Percentiles rank a stretch among this genome's conserved stretches.
These are phyloP conservation scores for Sphaerophoria taeniata DNA, from an alignment of 2,888 invertebrate species.

Conservation along the genomic window DNA sequence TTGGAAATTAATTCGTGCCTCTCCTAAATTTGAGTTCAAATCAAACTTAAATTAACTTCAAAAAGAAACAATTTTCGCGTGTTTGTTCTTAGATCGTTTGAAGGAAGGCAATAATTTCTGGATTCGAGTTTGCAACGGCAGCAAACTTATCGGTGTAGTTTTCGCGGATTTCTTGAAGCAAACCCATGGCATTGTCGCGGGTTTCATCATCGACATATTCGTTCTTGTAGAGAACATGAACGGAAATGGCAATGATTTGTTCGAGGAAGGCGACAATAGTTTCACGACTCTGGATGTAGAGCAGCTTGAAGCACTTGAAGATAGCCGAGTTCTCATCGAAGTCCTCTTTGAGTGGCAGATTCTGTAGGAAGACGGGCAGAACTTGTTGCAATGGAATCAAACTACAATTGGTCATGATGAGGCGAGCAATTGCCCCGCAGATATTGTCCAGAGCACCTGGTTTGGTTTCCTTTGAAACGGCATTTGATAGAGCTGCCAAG, in stretches of 20 bases:
- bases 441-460: conserved; percentile 89
- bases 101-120: conserved; percentile 79
- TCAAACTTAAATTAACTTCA: conserved; percentile 29
- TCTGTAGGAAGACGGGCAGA: conserved; percentile 88
- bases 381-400: conserved; percentile 89
- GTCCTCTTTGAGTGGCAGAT: conserved; percentile 89
- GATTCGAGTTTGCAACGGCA: conserved; percentile 81
- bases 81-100: conserved; percentile 77
- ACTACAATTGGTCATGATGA: conserved; percentile 87
- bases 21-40: conserved; percentile 1
- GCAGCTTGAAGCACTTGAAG: conserved; percentile 86
- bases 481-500: conserved; percentile 86
- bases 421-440: conserved; percentile 89
- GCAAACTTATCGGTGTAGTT: conserved; percentile 85
- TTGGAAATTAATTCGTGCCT: conserved; percentile 2
- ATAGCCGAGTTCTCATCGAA: conserved; percentile 89
- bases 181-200: conserved; percentile 81
- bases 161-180: conserved; percentile 84
- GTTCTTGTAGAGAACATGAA: conserved; percentile 85
- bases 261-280: conserved; percentile 84
- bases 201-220: conserved; percentile 82
- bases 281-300: conserved; percentile 86
- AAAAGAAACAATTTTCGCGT: neutral
- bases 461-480: conserved; percentile 87
- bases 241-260: conserved; percentile 84